phyloP scores from a whole-genome alignment of 2,113 vertebrate species.

The Cynocephalus volans region DNA sequence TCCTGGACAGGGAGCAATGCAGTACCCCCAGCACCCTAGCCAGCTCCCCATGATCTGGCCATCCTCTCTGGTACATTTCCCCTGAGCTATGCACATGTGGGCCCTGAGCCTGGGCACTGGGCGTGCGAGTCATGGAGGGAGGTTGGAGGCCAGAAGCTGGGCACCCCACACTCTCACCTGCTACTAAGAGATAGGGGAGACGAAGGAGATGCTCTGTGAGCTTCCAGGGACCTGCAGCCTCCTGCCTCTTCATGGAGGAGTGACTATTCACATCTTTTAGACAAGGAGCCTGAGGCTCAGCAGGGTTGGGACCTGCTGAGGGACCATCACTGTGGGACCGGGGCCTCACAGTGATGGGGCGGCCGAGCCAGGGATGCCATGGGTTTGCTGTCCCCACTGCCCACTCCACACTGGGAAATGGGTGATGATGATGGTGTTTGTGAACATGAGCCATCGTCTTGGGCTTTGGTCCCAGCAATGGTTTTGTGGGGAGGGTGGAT shows the following conservation, averaged over 20 bases:
- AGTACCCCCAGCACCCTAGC: background rate
- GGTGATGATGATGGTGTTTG: background rate
- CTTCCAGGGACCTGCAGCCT: too few species aligned
- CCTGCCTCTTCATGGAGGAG: background rate
- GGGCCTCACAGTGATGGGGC: background rate
- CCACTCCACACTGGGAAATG: background rate
- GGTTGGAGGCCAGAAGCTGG: background rate
- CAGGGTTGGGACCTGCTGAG: background rate
- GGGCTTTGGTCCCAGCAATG: background rate
- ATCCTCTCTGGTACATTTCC: background rate
- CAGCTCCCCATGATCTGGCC: background rate
- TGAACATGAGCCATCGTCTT: background rate
- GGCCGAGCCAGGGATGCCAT: background rate
- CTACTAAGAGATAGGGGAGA: background rate
- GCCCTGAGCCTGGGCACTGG: background rate
- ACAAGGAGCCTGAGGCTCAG: background rate
- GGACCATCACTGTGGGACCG: too few species aligned
- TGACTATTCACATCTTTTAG: background rate
- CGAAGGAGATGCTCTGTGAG: background rate
- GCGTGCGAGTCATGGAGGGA: background rate
- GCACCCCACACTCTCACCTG: background rate
- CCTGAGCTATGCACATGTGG: background rate
- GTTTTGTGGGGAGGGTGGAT: too few species aligned
- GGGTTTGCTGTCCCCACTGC: background rate
- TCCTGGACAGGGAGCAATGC: rapidly evolving